A percentile compares a stretch with the other conserved stretches of the same genome.
Conservation (phyloP, 2,888 invertebrate species). For the Glyphotaelius pellucidus region DNA sequence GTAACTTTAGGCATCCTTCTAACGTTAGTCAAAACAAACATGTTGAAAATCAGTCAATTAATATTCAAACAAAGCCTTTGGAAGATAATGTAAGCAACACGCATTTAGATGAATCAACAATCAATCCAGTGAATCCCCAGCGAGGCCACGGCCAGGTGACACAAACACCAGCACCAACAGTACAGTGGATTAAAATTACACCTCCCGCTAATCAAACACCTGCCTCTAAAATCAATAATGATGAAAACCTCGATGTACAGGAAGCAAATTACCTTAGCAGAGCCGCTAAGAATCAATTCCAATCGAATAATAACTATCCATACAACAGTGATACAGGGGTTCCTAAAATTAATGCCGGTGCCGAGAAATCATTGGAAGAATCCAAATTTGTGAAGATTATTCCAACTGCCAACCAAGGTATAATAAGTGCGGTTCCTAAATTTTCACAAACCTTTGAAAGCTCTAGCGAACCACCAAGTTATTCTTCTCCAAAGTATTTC, state of each 20-base stretch:
- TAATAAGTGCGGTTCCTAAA: neutral
- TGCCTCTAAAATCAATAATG: neutral
- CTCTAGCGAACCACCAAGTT: neutral
- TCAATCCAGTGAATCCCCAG: neutral
- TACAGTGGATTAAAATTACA: constrained; percentile 37
- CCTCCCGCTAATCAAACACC: neutral
- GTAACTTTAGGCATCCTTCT: neutral
- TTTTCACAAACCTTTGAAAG: neutral
- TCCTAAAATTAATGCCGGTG: neutral
- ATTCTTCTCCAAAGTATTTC: neutral
- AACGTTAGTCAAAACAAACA: neutral
- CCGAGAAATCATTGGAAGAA: neutral
- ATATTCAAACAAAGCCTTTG: neutral
- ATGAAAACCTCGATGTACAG: constrained; percentile 2
- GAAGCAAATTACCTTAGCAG: constrained; percentile 31
- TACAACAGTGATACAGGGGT: neutral
- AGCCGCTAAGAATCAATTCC: neutral
- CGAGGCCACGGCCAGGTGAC: neutral
- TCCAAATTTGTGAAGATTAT: neutral
- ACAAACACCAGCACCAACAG: neutral
- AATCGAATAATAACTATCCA: neutral
- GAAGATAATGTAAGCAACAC: constrained; percentile 3
- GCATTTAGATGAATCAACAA: constrained; percentile 4
- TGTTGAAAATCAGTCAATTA: neutral
- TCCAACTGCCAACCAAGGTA: neutral